Percentiles rank a stretch among this genome's conserved stretches.
phyloP scores from a whole-genome alignment of 2,113 vertebrate species.

The Apaloderma vittatum region DNA sequence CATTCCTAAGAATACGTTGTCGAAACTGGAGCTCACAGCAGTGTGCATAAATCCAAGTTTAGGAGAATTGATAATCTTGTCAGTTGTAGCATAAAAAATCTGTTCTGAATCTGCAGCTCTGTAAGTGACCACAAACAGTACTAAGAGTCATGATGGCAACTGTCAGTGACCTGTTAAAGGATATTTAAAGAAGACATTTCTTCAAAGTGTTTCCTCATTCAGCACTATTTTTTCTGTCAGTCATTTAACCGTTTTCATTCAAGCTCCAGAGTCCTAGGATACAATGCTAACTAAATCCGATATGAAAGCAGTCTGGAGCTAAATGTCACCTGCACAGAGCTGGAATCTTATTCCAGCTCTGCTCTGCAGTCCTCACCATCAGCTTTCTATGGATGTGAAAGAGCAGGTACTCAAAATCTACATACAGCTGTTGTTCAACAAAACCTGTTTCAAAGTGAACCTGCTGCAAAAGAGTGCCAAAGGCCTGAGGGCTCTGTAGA shows the following conservation, averaged over 20 bases:
- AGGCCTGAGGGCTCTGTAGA: background rate
- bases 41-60: background rate
- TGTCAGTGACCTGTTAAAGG: background rate
- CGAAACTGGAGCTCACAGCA: background rate
- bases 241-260: background rate
- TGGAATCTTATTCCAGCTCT: background rate
- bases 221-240: background rate
- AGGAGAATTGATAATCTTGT: background rate
- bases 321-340: background rate
- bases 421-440: background rate
- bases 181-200: background rate
- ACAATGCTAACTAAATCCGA: background rate
- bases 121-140: background rate
- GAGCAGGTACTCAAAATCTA: background rate
- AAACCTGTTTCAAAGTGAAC: background rate
- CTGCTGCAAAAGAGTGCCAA: background rate
- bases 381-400: background rate
- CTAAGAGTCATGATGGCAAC: background rate
- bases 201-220: background rate
- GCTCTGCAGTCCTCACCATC: background rate
- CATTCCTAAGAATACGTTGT: fast-evolving
- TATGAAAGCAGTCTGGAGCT: background rate
- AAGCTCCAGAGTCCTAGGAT: background rate
- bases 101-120: background rate
- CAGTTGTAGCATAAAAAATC: background rate